Conservation (phyloP, 2,888 invertebrate species). For the Limnephilus auricula region DNA sequence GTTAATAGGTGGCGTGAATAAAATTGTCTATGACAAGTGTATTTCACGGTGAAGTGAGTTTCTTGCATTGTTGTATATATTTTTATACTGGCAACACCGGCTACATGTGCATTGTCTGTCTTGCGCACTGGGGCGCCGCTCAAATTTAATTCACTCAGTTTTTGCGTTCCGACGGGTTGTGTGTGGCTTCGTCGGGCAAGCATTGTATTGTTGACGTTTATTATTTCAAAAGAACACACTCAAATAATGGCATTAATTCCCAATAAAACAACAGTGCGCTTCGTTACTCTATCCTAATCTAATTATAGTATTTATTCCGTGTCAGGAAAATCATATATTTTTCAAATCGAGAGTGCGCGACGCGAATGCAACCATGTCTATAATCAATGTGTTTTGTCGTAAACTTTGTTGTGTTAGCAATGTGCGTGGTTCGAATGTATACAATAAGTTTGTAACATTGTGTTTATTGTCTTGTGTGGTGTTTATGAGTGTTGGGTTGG, state of each 20-base stretch:
- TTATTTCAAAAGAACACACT: constrained; percentile 42
- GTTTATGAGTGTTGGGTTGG: constrained; percentile 72
- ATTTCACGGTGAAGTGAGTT: not conserved
- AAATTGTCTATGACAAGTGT: not conserved
- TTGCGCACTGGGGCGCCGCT: constrained; percentile 34
- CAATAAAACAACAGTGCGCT: constrained; percentile 22
- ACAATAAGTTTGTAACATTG: constrained; percentile 34
- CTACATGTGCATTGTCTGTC: constrained; percentile 52
- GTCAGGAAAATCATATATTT: constrained; percentile 17
- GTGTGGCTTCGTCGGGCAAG: constrained; percentile 33
- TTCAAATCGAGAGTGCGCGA: constrained; percentile 39
- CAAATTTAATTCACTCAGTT: constrained; percentile 38
- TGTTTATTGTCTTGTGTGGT: constrained; percentile 49
- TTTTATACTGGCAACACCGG: constrained; percentile 23
- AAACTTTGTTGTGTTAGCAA: constrained; percentile 47
- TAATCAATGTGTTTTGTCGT: constrained; percentile 46
- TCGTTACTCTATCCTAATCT: not conserved
- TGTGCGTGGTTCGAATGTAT: constrained; percentile 38
- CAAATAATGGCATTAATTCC: constrained; percentile 51
- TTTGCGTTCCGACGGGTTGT: constrained; percentile 33
- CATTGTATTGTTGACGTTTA: constrained; percentile 56
- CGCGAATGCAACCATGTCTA: constrained; percentile 50
- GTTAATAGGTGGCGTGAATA: not conserved
- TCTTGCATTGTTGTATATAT: not conserved
- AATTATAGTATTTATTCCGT: constrained; percentile 15